Evolutionary conservation across 2,113 vertebrate genomes (phyloP).

Genomic region (Entelurus aequoreus): DNA sequence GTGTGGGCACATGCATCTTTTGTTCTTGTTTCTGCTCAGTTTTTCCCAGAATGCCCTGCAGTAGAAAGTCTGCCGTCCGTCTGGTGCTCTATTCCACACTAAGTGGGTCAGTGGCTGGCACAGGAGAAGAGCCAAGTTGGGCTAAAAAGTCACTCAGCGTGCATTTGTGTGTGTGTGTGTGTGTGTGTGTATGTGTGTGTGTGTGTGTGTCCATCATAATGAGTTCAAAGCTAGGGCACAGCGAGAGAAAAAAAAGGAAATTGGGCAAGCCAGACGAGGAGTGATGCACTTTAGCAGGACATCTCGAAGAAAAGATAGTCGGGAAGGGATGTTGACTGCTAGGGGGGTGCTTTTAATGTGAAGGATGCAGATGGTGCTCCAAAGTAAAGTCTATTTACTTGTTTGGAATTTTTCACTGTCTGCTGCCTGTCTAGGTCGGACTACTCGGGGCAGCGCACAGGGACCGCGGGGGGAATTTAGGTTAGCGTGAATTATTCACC

Average conservation of each 20-base stretch:
- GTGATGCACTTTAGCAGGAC: slow-evolving; percentile 23
- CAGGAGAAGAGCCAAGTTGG: slow-evolving; percentile 55
- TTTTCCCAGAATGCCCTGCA: slow-evolving; percentile 50
- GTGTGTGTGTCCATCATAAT: slow-evolving; percentile 17
- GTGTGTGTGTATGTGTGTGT: slow-evolving; percentile 8
- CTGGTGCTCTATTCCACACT: slow-evolving; percentile 47
- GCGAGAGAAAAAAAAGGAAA: slow-evolving; percentile 30
- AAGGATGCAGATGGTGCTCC: slow-evolving; percentile 56
- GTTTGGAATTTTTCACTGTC: slow-evolving; percentile 67
- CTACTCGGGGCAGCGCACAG: slow-evolving; percentile 53
- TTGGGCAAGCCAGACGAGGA: slow-evolving; percentile 26
- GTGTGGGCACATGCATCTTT: slow-evolving; percentile 28
- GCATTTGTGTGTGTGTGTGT: slow-evolving; percentile 3
- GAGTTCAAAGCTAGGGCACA: slow-evolving; percentile 47
- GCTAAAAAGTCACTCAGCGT: slow-evolving; percentile 43
- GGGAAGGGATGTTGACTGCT: slow-evolving; percentile 36
- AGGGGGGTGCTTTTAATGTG: slow-evolving; percentile 53
- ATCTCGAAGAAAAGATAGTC: slow-evolving; percentile 15
- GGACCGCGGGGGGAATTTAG: slow-evolving; percentile 61
- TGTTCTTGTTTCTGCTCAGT: slow-evolving; percentile 40
- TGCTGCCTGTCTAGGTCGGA: slow-evolving; percentile 64
- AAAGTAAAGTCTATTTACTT: slow-evolving; percentile 63
- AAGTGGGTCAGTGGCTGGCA: slow-evolving; percentile 63
- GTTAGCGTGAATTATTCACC: slow-evolving; percentile 69
- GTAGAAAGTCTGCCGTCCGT: slow-evolving; percentile 50